phyloP scores from a whole-genome alignment of 1,140 invertebrate species.

The Danaus plexippus region DNA sequence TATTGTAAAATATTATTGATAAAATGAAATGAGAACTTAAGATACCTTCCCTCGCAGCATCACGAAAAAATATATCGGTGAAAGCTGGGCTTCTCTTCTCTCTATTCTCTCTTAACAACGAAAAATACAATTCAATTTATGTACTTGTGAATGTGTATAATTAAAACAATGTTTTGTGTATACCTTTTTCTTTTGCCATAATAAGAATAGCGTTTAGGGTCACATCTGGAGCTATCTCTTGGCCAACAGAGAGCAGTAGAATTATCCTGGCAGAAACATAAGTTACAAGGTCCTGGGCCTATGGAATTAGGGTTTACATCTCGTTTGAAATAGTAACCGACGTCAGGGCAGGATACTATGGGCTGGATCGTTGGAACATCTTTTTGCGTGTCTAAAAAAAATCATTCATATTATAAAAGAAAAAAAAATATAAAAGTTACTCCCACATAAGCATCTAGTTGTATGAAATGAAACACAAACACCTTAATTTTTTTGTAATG shows the following conservation, averaged over 20 bases:
- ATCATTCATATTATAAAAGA: not conserved
- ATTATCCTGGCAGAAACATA: slow-evolving; percentile 48
- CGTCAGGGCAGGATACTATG: slow-evolving; percentile 31
- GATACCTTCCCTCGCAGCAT: slow-evolving; percentile 31
- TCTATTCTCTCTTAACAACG: slow-evolving; percentile 17
- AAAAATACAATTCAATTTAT: not conserved
- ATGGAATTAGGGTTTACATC: slow-evolving; percentile 22
- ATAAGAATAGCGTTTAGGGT: slow-evolving; percentile 29
- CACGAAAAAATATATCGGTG: slow-evolving; percentile 33
- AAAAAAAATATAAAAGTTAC: too few species aligned
- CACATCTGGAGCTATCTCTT: slow-evolving; percentile 35
- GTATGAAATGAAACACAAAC: too few species aligned
- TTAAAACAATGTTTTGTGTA: slow-evolving; percentile 5
- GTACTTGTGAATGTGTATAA: too few species aligned
- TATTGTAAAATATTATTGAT: not conserved
- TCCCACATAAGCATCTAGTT: too few species aligned
- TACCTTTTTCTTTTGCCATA: slow-evolving; percentile 29
- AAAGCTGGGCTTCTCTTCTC: slow-evolving; percentile 26
- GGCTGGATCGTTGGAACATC: slow-evolving; percentile 12
- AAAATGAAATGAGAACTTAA: slow-evolving; percentile 9
- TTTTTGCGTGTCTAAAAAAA: slow-evolving; percentile 19
- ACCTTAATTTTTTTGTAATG: too few species aligned
- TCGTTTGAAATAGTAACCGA: slow-evolving; percentile 38
- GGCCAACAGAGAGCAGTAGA: slow-evolving; percentile 38
- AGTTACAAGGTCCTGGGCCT: slow-evolving; percentile 25